phyloP scores from a whole-genome alignment of 2,888 invertebrate species.

The Anagyrus pseudococci region DNA sequence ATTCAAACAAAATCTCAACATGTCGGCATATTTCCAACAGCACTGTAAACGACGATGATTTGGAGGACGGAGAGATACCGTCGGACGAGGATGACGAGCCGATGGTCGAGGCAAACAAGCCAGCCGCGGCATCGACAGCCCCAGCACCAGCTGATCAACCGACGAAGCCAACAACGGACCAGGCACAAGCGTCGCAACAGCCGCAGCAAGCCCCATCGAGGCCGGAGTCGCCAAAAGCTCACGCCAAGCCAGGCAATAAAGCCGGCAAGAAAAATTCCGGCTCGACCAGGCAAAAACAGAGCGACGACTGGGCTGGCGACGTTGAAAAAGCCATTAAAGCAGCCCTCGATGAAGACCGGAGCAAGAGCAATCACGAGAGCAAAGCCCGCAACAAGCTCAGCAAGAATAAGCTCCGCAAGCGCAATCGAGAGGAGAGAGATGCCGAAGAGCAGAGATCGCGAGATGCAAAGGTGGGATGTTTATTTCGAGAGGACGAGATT shows the following conservation, averaged over 20 bases:
- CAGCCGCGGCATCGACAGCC: slow-evolving; percentile 45
- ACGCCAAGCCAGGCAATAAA: slow-evolving; percentile 45
- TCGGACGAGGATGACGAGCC: slow-evolving; percentile 68
- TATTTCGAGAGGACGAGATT: background rate
- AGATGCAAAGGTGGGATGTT: slow-evolving; percentile 49
- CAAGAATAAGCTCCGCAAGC: slow-evolving; percentile 51
- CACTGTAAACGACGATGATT: slow-evolving; percentile 66
- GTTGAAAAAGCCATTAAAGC: slow-evolving; percentile 81
- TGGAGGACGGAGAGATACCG: slow-evolving; percentile 89
- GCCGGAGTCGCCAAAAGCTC: slow-evolving; percentile 44
- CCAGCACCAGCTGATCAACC: slow-evolving; percentile 45
- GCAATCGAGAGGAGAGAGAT: slow-evolving; percentile 60
- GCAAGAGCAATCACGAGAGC: slow-evolving; percentile 61
- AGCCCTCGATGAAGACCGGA: slow-evolving; percentile 73
- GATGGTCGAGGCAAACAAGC: slow-evolving; percentile 64
- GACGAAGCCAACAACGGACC: slow-evolving; percentile 48
- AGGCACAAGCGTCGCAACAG: too few species aligned
- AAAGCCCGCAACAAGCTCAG: slow-evolving; percentile 49
- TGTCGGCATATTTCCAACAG: slow-evolving; percentile 18
- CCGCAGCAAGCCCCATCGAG: too few species aligned
- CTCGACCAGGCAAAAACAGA: slow-evolving; percentile 63
- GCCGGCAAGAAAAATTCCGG: slow-evolving; percentile 44
- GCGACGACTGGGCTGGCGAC: slow-evolving; percentile 79
- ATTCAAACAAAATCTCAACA: too few species aligned
- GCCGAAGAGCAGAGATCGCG: too few species aligned